phyloP scores from a whole-genome alignment of 2,888 invertebrate species.

The Drosophila differens region DNA sequence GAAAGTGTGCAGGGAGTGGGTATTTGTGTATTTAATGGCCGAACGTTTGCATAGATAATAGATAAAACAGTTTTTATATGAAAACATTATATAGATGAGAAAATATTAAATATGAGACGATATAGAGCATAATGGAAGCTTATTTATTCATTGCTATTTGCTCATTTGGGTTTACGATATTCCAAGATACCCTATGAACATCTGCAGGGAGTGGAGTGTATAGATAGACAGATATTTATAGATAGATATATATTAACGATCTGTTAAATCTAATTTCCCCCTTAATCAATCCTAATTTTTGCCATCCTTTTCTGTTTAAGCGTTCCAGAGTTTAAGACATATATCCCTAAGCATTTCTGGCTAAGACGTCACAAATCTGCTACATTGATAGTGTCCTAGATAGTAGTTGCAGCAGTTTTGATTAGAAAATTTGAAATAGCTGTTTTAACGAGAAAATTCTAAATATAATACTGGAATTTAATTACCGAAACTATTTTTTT shows the following conservation, averaged over 20 bases:
- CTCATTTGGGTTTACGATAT: constrained; percentile 22
- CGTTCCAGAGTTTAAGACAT: neutral
- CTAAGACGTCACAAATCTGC: neutral
- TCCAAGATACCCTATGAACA: constrained; percentile 6
- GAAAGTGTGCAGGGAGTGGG: neutral
- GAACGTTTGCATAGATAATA: neutral
- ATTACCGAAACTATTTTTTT: neutral
- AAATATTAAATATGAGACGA: neutral
- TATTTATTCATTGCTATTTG: constrained; percentile 63
- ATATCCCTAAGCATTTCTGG: neutral
- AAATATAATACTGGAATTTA: neutral
- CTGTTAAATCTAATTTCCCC: neutral
- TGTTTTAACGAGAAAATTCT: neutral
- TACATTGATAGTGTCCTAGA: neutral
- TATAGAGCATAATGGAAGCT: constrained; percentile 58
- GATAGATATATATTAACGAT: neutral
- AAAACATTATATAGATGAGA: neutral
- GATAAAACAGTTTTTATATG: neutral
- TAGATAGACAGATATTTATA: neutral
- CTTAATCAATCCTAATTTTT: neutral
- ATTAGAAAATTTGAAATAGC: no score
- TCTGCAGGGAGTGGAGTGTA: neutral
- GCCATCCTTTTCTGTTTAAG: neutral
- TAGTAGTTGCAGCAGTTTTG: neutral
- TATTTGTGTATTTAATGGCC: neutral